Evolutionary conservation across 1,140 invertebrate genomes (phyloP).

Genomic region (Dryas iulia): DNA sequence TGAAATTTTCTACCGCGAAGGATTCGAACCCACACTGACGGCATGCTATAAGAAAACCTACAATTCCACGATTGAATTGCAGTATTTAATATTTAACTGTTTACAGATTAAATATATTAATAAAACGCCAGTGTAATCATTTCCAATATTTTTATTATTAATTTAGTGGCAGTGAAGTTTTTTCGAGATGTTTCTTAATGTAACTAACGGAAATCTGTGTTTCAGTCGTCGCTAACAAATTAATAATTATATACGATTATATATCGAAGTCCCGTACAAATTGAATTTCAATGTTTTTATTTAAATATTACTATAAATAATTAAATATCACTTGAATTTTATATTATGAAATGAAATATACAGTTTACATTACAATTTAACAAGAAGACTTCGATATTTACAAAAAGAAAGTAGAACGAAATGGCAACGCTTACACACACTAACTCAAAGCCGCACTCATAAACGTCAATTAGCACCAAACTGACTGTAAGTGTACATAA

Average conservation of each 20-base stretch:
- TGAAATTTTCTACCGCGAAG: too few relatives aligned
- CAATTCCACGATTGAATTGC: too few relatives aligned
- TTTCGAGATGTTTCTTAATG: constrained; percentile 63
- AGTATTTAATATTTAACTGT: neutral
- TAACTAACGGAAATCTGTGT: constrained; percentile 52
- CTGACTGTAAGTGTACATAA: too few relatives aligned
- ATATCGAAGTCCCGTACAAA: constrained; percentile 17
- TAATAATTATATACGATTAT: constrained; percentile 15
- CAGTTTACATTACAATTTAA: neutral
- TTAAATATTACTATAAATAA: neutral
- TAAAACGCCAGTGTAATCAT: constrained; percentile 42
- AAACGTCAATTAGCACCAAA: neutral
- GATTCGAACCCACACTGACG: too few relatives aligned
- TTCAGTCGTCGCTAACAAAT: constrained; percentile 33
- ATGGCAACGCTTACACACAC: constrained; percentile 3
- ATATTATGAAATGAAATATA: neutral
- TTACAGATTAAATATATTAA: neutral
- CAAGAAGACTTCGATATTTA: constrained; percentile 9
- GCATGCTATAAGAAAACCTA: too few relatives aligned
- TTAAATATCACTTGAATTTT: neutral
- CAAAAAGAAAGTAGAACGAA: neutral
- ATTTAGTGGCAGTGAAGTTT: constrained; percentile 79
- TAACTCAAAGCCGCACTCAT: neutral
- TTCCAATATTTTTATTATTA: constrained; percentile 80
- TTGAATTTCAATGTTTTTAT: neutral